Evolutionary conservation across 92 coral and sea anemone genomes (phyloP), one percentile per base, ranked within the genome.

Genomic region (Diadumene lineata): DNA sequence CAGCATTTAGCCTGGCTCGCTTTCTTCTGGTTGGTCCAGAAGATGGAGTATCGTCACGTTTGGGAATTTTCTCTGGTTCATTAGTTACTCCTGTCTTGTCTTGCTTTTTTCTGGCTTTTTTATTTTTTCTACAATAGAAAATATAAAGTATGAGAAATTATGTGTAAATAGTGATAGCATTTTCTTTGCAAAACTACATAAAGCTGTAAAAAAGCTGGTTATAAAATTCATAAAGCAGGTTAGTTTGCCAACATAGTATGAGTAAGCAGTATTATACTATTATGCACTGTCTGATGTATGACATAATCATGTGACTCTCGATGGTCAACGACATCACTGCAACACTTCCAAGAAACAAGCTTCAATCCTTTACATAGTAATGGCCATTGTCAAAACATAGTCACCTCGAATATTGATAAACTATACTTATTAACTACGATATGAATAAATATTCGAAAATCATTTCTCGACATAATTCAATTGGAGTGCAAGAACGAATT

Each of bases 11-110:
- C 28, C 97, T 74, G 3, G 97, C 78, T 34, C 97, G 85, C 82
- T 92, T 94, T 76, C 88, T 88, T 77, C 98, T 88, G 28, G 94
- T 81, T 50, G 93, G 97, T 0, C 97, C 96, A 34, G 86, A 50
- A 3, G 81, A 83, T 21, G 84, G 78, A 33, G 79, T 82, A 9
- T 74, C 85, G 26, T 77, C 93, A 11, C 92, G 91, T 69, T 94
- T 94, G 32, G 78, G 77, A n/a, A 83, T 68, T 68, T 88, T 94
- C 11, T 92, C 97, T 27, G 69, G 32, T 24, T 81, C 94, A 17
- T 87, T 86, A 24, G 81, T 78, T 21, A 68, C 74, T 11, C 74
- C n/a, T 18, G 16, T 51, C 69, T 68, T 78, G 65, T 78, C 82
- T 43, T 78, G 75, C 27, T 86, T 85, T 77, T 87, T 86, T 71